Evolutionary conservation across 2,888 invertebrate species (phyloP).

Genomic region (Allacma fusca): DNA sequence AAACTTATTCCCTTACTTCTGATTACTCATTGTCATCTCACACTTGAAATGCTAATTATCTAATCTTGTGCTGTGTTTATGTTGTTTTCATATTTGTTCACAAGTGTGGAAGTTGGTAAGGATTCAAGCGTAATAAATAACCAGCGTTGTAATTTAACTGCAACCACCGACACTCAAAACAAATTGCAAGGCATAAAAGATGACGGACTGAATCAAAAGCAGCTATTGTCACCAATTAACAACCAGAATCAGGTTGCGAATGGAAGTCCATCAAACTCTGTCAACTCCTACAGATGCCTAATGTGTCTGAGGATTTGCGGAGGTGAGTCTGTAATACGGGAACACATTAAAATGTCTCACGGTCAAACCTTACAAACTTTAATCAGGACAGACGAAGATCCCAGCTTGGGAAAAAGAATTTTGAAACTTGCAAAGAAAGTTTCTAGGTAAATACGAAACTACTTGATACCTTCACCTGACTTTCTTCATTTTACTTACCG

Average conservation of each 20-base stretch:
- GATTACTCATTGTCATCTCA: too few species aligned
- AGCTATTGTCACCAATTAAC: neutral
- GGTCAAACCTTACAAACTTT: conserved; percentile 6
- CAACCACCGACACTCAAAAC: neutral
- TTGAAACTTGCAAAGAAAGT: conserved; percentile 23
- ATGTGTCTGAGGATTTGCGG: neutral
- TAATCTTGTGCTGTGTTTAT: conserved; percentile 1
- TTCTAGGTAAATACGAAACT: neutral
- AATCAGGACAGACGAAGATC: conserved; percentile 17
- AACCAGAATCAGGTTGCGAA: neutral
- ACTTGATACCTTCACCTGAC: too few species aligned
- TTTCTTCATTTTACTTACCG: too few species aligned
- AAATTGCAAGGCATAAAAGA: neutral
- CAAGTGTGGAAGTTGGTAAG: neutral
- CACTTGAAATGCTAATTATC: neutral
- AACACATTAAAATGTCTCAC: neutral
- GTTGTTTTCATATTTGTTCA: neutral
- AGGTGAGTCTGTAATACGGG: neutral
- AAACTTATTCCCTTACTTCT: too few species aligned
- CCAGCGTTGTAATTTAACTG: neutral
- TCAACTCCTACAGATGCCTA: neutral
- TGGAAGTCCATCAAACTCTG: neutral
- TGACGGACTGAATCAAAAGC: neutral
- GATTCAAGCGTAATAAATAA: neutral
- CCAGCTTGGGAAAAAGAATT: conserved; percentile 16